These are phyloP conservation scores for Peromyscus leucopus DNA, from an alignment of 2,113 vertebrate genomes.

Conservation along the genomic window DNA sequence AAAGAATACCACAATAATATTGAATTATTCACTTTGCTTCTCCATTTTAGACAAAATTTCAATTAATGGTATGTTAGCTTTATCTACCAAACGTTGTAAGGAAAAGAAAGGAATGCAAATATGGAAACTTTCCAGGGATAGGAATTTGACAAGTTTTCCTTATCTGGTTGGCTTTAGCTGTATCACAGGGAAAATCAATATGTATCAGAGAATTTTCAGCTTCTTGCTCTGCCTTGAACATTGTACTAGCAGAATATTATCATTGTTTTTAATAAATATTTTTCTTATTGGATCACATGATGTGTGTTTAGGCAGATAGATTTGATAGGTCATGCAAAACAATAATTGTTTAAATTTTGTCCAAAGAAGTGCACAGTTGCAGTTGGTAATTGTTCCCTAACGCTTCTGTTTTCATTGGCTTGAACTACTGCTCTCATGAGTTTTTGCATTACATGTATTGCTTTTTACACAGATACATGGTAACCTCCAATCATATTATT, in stretches of 20 bases:
- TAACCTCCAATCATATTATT: not conserved
- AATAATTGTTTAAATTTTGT: not conserved
- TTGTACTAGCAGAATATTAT: not conserved
- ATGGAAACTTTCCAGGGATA: not conserved
- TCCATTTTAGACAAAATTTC: not conserved
- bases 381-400: not conserved
- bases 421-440: not conserved
- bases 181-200: not conserved
- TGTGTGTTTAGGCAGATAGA: not conserved
- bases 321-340: not conserved
- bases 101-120: not conserved
- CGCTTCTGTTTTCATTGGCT: not conserved
- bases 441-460: not conserved
- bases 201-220: not conserved
- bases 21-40: constrained; percentile 1
- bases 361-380: not conserved
- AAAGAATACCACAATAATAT: not conserved
- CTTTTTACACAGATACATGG: not conserved
- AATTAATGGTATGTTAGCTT: not conserved
- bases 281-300: not conserved
- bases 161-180: not conserved
- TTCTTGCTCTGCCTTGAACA: not conserved
- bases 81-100: not conserved
- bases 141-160: not conserved
- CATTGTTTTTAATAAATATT: not conserved